Conservation (phyloP, 1,140 invertebrate genomes). For the Antheraea pernyi region DNA sequence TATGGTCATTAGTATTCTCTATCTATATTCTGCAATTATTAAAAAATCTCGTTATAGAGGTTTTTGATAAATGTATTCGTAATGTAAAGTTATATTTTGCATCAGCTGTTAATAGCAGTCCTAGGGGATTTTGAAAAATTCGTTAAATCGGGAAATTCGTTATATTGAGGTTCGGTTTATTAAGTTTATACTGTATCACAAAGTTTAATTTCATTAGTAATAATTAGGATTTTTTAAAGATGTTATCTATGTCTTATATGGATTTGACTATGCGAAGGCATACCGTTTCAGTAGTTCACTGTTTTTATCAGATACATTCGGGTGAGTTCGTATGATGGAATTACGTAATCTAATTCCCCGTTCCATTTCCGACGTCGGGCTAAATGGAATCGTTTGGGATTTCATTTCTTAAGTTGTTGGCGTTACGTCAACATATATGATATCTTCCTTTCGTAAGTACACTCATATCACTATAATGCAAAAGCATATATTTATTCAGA, state of each 20-base stretch:
- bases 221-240: not conserved
- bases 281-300: not conserved
- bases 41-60: too few species aligned
- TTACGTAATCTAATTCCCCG: not conserved
- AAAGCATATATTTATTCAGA: not conserved
- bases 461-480: not conserved
- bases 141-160: too few species aligned
- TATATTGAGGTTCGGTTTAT: too few species aligned
- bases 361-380: not conserved
- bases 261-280: not conserved
- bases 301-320: not conserved
- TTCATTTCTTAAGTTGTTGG: not conserved
- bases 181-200: too few species aligned
- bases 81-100: too few species aligned
- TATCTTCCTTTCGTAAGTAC: not conserved
- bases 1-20: too few species aligned
- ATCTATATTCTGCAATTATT: too few species aligned
- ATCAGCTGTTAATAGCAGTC: too few species aligned
- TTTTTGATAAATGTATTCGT: too few species aligned
- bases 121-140: too few species aligned
- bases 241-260: not conserved
- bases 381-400: constrained; percentile 2
- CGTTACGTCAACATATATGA: not conserved
- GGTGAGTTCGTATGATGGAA: not conserved
- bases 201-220: too few species aligned